These are phyloP conservation scores for Beaufortia kweichowensis DNA, from an alignment of 2,113 vertebrate species.

Conservation along the genomic window DNA sequence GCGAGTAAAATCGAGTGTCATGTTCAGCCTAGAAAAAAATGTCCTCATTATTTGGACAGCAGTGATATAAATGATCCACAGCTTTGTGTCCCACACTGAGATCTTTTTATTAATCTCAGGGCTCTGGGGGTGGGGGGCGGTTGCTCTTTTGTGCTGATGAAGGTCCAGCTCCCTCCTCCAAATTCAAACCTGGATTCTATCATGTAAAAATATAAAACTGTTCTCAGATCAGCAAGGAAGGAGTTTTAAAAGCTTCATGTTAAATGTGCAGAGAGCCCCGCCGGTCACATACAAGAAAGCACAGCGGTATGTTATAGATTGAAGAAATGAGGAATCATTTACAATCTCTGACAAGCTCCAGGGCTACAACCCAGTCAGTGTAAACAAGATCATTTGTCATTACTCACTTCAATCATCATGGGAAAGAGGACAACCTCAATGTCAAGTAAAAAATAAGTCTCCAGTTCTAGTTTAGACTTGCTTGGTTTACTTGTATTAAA, in stretches of 20 bases:
- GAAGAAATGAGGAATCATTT: constrained; percentile 2
- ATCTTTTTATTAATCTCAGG: not conserved
- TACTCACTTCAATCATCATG: not conserved
- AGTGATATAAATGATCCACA: constrained; percentile 19
- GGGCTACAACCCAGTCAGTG: not conserved
- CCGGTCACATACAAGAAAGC: constrained; percentile 24
- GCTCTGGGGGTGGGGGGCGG: not conserved
- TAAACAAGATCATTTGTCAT: constrained; percentile 36
- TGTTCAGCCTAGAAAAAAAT: constrained; percentile 39
- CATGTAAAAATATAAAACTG: constrained; percentile 10
- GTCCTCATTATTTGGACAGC: constrained; percentile 43
- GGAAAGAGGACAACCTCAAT: no score
- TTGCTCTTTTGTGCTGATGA: constrained; percentile 15
- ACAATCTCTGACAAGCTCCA: constrained; percentile 4
- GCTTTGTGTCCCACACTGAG: constrained; percentile 38
- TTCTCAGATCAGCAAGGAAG: constrained; percentile 14
- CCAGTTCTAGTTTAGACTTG: not conserved
- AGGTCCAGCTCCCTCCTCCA: not conserved
- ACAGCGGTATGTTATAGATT: constrained; percentile 34
- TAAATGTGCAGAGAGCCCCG: constrained; percentile 10
- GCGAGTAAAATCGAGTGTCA: constrained; percentile 36
- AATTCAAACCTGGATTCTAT: not conserved
- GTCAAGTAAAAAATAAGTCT: not conserved
- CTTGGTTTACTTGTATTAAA: not conserved
- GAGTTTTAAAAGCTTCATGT: constrained; percentile 1